Conservation (phyloP, 64 coral and sea anemone genomes). For the Acropora tenuis region DNA sequence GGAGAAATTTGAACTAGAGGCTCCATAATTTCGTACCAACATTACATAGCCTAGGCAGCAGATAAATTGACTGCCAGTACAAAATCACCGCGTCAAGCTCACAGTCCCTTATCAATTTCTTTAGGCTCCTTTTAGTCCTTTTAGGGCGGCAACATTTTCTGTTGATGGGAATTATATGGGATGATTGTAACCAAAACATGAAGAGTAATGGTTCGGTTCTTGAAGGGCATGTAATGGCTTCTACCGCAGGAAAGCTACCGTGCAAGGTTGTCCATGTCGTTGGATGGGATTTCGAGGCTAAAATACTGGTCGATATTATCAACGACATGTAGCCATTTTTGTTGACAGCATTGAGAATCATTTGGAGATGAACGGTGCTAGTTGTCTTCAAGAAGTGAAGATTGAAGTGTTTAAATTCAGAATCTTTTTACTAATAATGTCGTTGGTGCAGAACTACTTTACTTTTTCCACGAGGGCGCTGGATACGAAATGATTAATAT, state of each 20-base stretch:
- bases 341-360: not conserved
- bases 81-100: no score
- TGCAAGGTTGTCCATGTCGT: slow-evolving; percentile 79
- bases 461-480: no score
- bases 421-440: not conserved
- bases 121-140: not conserved
- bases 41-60: no score
- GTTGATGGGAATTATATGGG: no score
- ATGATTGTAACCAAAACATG: slow-evolving; percentile 34
- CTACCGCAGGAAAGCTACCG: slow-evolving; percentile 34
- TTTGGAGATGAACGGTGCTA: not conserved
- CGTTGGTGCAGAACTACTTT: slow-evolving; percentile 10
- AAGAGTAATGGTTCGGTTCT: not conserved
- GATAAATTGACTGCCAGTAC: no score
- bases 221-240: slow-evolving; percentile 37
- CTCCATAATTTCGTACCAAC: no score
- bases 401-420: not conserved
- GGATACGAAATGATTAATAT: no score
- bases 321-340: not conserved
- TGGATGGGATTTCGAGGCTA: slow-evolving; percentile 8
- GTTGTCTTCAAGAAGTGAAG: slow-evolving; percentile 10
- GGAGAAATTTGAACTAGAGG: no score
- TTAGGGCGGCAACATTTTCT: not conserved
- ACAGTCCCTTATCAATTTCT: no score
- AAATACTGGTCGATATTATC: not conserved